Evolutionary conservation across 2,888 invertebrate species (phyloP).

Genomic region (Dusona sp.): DNA sequence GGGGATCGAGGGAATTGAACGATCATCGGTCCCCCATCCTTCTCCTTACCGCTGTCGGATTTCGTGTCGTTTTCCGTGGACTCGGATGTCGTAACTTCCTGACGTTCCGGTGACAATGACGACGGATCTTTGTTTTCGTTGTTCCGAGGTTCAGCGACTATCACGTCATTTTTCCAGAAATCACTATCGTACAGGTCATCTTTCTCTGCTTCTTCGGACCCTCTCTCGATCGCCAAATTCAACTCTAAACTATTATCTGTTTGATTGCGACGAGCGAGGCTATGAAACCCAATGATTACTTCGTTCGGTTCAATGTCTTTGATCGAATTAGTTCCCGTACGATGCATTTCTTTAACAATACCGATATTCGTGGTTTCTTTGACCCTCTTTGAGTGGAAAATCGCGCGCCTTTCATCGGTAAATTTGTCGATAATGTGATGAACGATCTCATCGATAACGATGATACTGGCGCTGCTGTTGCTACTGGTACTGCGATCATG

Average conservation of each 20-base stretch:
- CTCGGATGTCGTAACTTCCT: slow-evolving; percentile 72
- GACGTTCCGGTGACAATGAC: slow-evolving; percentile 3
- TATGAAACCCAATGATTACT: slow-evolving; percentile 32
- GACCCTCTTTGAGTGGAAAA: slow-evolving; percentile 66
- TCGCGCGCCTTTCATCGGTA: slow-evolving; percentile 7
- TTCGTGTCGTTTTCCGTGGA: slow-evolving; percentile 76
- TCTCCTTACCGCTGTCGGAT: slow-evolving; percentile 75
- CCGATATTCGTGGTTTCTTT: slow-evolving; percentile 74
- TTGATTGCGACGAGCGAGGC: slow-evolving; percentile 14
- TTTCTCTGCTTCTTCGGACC: neutral
- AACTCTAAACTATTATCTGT: slow-evolving; percentile 14
- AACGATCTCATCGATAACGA: slow-evolving; percentile 78
- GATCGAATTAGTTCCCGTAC: slow-evolving; percentile 27
- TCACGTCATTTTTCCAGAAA: neutral
- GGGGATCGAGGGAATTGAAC: neutral
- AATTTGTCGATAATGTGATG: slow-evolving; percentile 77
- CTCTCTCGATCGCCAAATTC: slow-evolving; percentile 36
- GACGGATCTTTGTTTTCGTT: neutral
- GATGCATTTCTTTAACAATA: slow-evolving; percentile 56
- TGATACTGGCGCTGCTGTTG: slow-evolving; percentile 54
- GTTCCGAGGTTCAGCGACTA: neutral
- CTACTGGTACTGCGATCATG: slow-evolving; percentile 49
- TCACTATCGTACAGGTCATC: neutral
- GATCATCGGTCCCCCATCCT: slow-evolving; percentile 18
- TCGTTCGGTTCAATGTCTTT: neutral